Evolutionary conservation across 92 coral and sea anemone species (phyloP).

Genomic region (Paragorgia papillata): DNA sequence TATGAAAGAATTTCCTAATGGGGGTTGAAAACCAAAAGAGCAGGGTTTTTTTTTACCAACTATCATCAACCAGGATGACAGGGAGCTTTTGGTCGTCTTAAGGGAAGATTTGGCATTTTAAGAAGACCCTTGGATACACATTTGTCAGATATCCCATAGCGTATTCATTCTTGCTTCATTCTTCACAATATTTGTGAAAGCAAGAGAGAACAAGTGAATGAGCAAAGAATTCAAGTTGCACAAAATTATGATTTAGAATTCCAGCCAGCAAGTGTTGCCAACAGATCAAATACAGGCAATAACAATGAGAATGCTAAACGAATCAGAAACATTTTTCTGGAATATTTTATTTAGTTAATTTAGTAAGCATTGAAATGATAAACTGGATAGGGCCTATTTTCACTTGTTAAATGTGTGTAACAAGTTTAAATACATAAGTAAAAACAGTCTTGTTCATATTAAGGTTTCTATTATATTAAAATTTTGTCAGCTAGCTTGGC

Average conservation of each 20-base stretch:
- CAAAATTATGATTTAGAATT: constrained; percentile 48
- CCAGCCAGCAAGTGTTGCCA: constrained; percentile 41
- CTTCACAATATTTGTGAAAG: constrained; percentile 50
- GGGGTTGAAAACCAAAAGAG: constrained; percentile 53
- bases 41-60: constrained; percentile 47
- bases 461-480: no score
- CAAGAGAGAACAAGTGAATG: constrained; percentile 32
- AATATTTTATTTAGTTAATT: no score
- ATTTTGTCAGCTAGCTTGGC: no score
- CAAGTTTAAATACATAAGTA: no score
- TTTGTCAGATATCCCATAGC: constrained; percentile 32
- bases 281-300: constrained; percentile 41
- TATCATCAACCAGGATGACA: constrained; percentile 34
- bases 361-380: no score
- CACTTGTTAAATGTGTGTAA: no score
- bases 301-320: constrained; percentile 53
- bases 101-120: constrained; percentile 53
- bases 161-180: constrained; percentile 48
- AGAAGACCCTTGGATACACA: constrained; percentile 45
- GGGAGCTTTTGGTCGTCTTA: constrained; percentile 50
- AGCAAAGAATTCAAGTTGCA: constrained; percentile 37
- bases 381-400: no score
- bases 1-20: constrained; percentile 55
- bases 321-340: constrained; percentile 41
- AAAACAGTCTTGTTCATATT: no score